Evolutionary conservation across 2,797 vertebrate species (phyloP).

Genomic region (Garrulus glandarius): DNA sequence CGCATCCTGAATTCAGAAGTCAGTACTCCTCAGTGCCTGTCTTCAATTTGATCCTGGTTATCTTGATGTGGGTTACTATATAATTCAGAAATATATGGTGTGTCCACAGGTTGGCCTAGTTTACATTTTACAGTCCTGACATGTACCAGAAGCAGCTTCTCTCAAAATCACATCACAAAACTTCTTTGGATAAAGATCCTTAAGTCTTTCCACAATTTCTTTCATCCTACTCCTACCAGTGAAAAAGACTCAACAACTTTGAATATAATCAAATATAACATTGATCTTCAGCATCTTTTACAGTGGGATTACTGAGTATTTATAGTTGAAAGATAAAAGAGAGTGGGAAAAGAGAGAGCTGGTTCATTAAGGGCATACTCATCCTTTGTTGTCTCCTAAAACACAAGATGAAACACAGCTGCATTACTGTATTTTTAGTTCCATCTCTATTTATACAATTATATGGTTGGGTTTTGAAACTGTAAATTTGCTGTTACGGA

Average conservation of each 20-base stretch:
- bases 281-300: background rate
- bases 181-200: background rate
- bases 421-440: conserved; percentile 15
- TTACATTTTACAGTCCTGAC: background rate
- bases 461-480: background rate
- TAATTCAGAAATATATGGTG: background rate
- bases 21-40: background rate
- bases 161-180: background rate
- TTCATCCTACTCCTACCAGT: background rate
- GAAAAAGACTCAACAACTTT: background rate
- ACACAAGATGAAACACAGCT: conserved; percentile 49
- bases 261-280: background rate
- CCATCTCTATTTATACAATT: background rate
- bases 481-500: background rate
- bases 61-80: background rate
- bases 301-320: background rate
- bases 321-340: background rate
- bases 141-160: background rate
- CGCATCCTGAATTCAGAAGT: background rate
- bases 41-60: background rate
- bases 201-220: background rate
- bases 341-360: background rate
- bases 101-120: background rate
- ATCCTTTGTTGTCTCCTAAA: conserved; percentile 19
- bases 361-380: background rate